Evolutionary conservation across 2,113 vertebrate genomes (phyloP), one percentile per base, ranked within the genome.

Genomic region (Mobula birostris): DNA sequence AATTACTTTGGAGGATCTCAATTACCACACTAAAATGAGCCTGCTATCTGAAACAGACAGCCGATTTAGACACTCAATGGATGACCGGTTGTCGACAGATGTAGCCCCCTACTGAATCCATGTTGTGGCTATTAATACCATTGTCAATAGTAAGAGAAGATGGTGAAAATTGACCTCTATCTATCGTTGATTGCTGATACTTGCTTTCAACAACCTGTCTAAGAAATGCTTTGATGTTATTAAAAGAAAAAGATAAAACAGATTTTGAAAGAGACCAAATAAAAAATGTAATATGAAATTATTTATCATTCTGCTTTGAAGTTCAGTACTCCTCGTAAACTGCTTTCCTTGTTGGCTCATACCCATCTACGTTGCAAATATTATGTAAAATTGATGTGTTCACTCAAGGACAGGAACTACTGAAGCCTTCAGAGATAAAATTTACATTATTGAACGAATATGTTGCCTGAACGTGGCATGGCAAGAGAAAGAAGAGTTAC

Each of bases 361-460:
- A 93, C 68, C 70, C 36, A 93, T 93, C 36, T 93, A 93, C 70
- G 74, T 93, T 74, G 91, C 91, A 93, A 93, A 93, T 76, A 40
- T 21, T 27, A 74, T 74, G 70, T 74, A 74, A 93, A 93, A 93
- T 93, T 93, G 70, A 93, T 93, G 91, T 93, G 91, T 93, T 93
- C 91, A 93, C 91, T 3, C 91, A 93, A 74, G 91, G 91, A 93
- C 70, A 74, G 91, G 24, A 93, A 93, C 91, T 56, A 74, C 19
- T 93, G 91, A 74, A 76, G 36, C 40, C 21, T 93, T 92, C 11
- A 48, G 70, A 93, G 70, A 93, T 76, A 74, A 72, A 93, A 74
- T 93, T 93, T 93, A 93, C 70, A 93, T 93, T 93, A 93, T 93
- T 74, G 91, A 93, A 93, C 70, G 21, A 93, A 74, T 74, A 27